Evolutionary conservation across 2,113 vertebrate genomes (phyloP), one percentile per base, ranked within the genome.

Genomic region (Potamarius usumacintae): DNA sequence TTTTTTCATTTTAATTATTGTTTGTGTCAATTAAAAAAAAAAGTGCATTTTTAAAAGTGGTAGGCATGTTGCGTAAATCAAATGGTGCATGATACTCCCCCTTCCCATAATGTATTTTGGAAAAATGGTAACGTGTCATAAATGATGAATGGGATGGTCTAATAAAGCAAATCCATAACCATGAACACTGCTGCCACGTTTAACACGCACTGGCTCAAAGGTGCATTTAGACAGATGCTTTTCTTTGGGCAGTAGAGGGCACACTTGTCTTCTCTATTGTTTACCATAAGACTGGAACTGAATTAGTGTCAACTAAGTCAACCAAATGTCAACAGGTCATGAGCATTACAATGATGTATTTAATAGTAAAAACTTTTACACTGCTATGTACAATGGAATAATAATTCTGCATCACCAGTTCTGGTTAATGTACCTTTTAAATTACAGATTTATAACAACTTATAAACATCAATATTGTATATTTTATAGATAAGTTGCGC

Each of bases 161-260:
- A 42, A 34, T 22, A 20, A 34, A 52, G 50, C 50, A n/a, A 53
- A 27, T 78, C 12, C 22, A 22, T 6, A 78, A 55, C 9, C 22
- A 42, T 27, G 9, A 55, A 57, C 5, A 17, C 12, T n/a, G 5
- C n/a, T 0, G 6, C 42, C 50, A n/a, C 1, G 30, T 52, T 52
- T 53, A n/a, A 4, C n/a, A 17, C 15, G 18, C 52, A 8, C 22
- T n/a, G 25, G 52, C 14, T 79, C 30, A 80, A 30, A 60, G 0
- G 55, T 60, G 7, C 34, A 25, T 81, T 60, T 0, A 60, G 1
- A 20, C 9, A 0, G 7, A 60, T 82, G 30, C 34, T 71, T 62
- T 83, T 81, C 67, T 65, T 53, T n/a, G 22, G 27, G 5, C 89
- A 90, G 65, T 90, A 90, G 89, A 82, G 58, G 87, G 87, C 18